Base-by-base conservation (phyloP, 2,113 vertebrate genomes). In the Menidia beryllina region DNA sequence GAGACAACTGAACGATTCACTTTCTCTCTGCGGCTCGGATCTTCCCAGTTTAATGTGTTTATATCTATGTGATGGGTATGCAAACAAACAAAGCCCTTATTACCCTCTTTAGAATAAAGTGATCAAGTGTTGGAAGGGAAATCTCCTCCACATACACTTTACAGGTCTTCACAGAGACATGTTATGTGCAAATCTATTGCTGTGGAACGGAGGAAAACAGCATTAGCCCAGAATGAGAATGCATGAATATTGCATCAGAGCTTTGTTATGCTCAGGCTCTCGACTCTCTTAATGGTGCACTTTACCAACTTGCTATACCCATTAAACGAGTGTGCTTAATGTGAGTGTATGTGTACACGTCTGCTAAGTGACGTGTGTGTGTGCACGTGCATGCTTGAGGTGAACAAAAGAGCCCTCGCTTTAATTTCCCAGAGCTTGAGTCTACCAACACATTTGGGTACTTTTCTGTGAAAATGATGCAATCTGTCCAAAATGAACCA, bases 241-340 rank as follows among this genome's bases (percentile, higher is more conserved):
- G 75, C 88, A 93, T 92, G 88, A 91, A 93, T 91, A 92, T 92
- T 93, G 87, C 89, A 93, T 91, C 85, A 89, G 80, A 81, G 81
- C 91, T 90, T 93, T 93, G 91, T 91, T 91, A 91, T 86, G 83
- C 81, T 78, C 81, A 55, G 84, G 70, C 83, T 73, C 82, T 80
- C 71, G 47, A 92, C 94, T 92, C 93, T 94, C 93, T 93, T 96
- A 96, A 96, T 95, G 93, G 92, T 93, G 93, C 93, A 95, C 94
- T 95, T 96, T 95, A 94, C 93, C 91, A 94, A 91, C 86, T 91
- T 91, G 92, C 91, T 91, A 92, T 93, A 93, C 95, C 94, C 95
- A 96, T 96, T 95, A 96, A 95, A 94, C 91, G 91, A 92, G 91
- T 91, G 90, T 50, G 67, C 60, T 79, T 81, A 80, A 85, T 86